Evolutionary conservation across 2,113 vertebrate species (phyloP), one percentile per base, ranked within the genome.

Genomic region (rabbit (Oryctolagus cuniculus)): DNA sequence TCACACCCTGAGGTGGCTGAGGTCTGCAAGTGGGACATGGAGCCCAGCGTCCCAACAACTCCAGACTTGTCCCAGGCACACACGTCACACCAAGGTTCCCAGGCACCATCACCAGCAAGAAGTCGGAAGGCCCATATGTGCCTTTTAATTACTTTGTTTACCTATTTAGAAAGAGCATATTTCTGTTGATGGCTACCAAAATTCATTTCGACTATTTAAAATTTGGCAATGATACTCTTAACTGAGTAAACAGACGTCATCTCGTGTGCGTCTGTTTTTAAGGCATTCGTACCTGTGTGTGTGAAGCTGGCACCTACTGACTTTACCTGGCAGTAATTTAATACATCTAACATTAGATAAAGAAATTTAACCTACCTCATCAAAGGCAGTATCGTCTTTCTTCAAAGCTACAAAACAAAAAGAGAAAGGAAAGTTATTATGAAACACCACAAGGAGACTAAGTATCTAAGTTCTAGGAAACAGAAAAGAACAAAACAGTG

Each of bases 331-430:
- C 27, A 53, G 97, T 96, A 96, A 97, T 94, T 96, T 96, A 96
- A 97, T 93, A 95, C 67, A 36, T 61, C 94, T 81, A 95, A 78
- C 0, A 1, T 80, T 74, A 97, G 51, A 96, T 81, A 95, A 98
- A 97, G 96, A 97, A 92, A 98, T 94, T 95, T 94, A 97, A 97
- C 98, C 96, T 98, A 99, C 99, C 99, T 99, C 99, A 97, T 99
- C 99, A 98, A 99, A 99, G 97, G 98, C 97, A 95, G 98, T 99
- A 97, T 99, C 99, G 27, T 99, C 99, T 98, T 99, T 99, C 99
- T 99, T 99, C 99, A 99, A 98, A 95, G 99, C 99, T 99, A 98
- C 83, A 98, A 98, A 98, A 98, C 86, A 97, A 98, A 98, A 98
- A 96, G 96, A 94, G 93, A 96, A 98, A 96, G 89, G 1, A 97